Base-by-base conservation (phyloP, 2,113 vertebrate species). In the Lophotis ruficrista region DNA sequence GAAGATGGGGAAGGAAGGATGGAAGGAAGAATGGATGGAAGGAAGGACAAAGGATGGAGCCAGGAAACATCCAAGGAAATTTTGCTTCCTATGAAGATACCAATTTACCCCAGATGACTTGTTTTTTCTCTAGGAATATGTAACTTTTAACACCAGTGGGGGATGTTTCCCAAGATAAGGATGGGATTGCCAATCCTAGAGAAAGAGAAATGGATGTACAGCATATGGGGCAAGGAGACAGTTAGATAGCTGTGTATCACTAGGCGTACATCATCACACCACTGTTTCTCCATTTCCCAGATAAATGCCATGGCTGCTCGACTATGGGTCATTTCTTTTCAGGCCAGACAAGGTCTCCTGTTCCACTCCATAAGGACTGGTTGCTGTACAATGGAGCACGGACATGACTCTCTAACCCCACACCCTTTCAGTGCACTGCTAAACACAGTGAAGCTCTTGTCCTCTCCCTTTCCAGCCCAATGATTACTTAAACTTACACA, bases 211-310 rank as follows among this genome's bases (percentile, higher is more conserved):
- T 37, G 15, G 17, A 16, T 23, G 23, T 27, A 62, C 28, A 66
- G 16, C 4, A 3, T 3, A 22, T 2, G 3, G 50, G 37, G 10
- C 0, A 4, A 77, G 41, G 61, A 79, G 27, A 35, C 69, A 56
- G 38, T 12, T 30, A 86, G 33, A 6, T 1, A 10, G 7, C 2
- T 1, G 1, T 9, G 35, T 25, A 28, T 53, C 43, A 66, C 64
- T 75, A n/a, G 31, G 4, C 1, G 2, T 9, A 35, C 25, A 35
- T 25, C 69, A 19, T 5, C 0, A 0, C 6, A 6, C 15, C 50
- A 65, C 47, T 7, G 2, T 43, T 83, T 82, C 37, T 65, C 75
- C 73, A 43, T 16, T 56, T 20, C 27, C 51, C 30, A 47, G 18
- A 25, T 8, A 51, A 91, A 83, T 24, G 58, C 28, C 65, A 22